Conservation (phyloP, 2,888 invertebrate genomes). For the Sphaerophoria rueppellii region DNA sequence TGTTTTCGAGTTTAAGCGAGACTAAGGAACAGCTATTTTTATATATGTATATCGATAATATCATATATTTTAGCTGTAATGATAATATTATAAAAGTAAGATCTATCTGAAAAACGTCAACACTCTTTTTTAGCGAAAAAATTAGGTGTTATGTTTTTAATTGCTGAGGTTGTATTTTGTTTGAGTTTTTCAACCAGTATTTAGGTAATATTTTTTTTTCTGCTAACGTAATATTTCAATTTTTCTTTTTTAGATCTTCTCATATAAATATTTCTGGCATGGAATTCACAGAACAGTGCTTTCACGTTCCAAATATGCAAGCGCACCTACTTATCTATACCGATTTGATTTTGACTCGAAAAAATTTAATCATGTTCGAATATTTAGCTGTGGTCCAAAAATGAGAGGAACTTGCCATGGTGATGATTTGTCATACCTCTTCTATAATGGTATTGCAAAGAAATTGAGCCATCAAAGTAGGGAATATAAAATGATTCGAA, state of each 20-base stretch:
- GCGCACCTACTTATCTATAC: slow-evolving; percentile 80
- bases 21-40: too few relatives aligned
- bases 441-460: slow-evolving; percentile 80
- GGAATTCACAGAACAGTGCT: slow-evolving; percentile 80
- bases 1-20: too few relatives aligned
- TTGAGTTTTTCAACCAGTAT: too few relatives aligned
- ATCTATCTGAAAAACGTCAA: too few relatives aligned
- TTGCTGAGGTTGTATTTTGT: too few relatives aligned
- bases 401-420: slow-evolving; percentile 81
- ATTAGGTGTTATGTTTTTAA: too few relatives aligned
- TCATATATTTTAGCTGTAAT: too few relatives aligned
- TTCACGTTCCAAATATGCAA: slow-evolving; percentile 77
- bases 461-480: slow-evolving; percentile 78
- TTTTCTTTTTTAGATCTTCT: slow-evolving; percentile 77
- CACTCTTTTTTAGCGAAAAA: too few relatives aligned
- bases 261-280: slow-evolving; percentile 82
- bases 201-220: too few relatives aligned
- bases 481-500: slow-evolving; percentile 80
- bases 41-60: too few relatives aligned
- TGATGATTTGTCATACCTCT: slow-evolving; percentile 81
- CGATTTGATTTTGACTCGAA: slow-evolving; percentile 82
- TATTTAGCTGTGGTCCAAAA: slow-evolving; percentile 80
- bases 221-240: not conserved
- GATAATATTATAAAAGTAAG: too few relatives aligned
- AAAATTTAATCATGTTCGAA: slow-evolving; percentile 80